These are phyloP conservation scores for Malurus splendens DNA, from an alignment of 2,797 vertebrate species.

Conservation along the genomic window DNA sequence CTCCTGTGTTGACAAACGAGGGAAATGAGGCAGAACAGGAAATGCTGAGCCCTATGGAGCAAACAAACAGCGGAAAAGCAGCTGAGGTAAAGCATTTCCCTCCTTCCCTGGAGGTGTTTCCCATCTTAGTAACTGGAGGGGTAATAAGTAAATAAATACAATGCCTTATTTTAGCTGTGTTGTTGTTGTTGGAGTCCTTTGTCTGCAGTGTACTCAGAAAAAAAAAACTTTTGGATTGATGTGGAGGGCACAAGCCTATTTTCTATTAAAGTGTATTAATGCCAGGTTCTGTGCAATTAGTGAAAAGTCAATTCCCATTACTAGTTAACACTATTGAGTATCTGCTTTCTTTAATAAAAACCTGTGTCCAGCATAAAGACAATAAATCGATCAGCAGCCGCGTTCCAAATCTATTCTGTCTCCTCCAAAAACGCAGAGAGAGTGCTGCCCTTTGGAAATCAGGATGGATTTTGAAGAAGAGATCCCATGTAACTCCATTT, in stretches of 20 bases:
- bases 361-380: conserved; percentile 80
- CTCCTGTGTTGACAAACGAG: background rate
- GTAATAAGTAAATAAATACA: conserved; percentile 63
- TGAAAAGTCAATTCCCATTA: conserved; percentile 93
- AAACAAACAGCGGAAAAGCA: background rate
- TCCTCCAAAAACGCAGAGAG: conserved; percentile 51
- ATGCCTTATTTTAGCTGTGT: conserved; percentile 54
- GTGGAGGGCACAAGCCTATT: conserved; percentile 72
- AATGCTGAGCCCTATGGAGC: background rate
- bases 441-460: background rate
- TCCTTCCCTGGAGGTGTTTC: background rate
- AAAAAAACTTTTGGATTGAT: conserved; percentile 82
- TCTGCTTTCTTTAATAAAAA: conserved; percentile 96
- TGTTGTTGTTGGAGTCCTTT: conserved; percentile 55
- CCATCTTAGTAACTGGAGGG: conserved; percentile 26
- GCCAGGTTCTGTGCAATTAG: conserved; percentile 91
- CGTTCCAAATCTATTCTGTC: conserved; percentile 70
- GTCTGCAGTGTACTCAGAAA: conserved; percentile 53
- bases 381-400: conserved; percentile 80
- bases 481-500: background rate
- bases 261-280: conserved; percentile 90
- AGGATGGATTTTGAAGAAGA: background rate
- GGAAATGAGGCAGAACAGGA: background rate
- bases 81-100: background rate
- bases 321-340: conserved; percentile 91